A percentile compares a stretch with the other conserved stretches of the same genome.
Conservation (phyloP, 2,113 vertebrate genomes). For the Paraplagusia blochii region DNA sequence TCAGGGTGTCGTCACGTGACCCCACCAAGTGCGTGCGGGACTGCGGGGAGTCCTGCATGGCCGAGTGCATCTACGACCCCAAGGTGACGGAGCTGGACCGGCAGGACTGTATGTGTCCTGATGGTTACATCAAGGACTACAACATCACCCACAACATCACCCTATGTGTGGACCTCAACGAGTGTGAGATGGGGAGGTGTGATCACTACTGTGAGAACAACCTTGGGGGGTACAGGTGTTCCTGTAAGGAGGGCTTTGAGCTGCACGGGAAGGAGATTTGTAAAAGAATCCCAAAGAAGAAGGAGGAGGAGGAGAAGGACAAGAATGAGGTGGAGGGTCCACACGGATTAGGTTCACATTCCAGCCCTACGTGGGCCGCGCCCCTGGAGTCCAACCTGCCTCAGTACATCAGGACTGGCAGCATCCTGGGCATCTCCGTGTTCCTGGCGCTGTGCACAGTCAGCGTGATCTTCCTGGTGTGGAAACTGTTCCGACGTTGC, state of each 20-base stretch:
- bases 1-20: conserved; percentile 17
- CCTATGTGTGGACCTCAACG: conserved; percentile 45
- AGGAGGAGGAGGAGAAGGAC: neutral
- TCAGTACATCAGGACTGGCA: conserved; percentile 56
- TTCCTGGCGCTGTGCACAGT: conserved; percentile 18
- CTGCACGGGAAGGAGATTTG: neutral
- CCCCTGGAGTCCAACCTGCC: conserved; percentile 8
- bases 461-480: conserved; percentile 24
- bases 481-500: conserved; percentile 5
- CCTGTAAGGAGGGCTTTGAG: conserved; percentile 16
- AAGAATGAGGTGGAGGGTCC: accelerated
- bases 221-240: conserved; percentile 35
- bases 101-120: conserved; percentile 39
- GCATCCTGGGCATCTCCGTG: conserved; percentile 51
- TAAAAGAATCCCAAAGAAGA: neutral
- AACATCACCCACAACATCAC: accelerated
- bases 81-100: accelerated
- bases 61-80: accelerated
- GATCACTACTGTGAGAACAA: conserved; percentile 28
- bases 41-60: conserved; percentile 32
- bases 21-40: conserved; percentile 26
- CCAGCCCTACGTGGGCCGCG: accelerated
- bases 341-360: neutral
- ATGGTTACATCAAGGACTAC: conserved; percentile 29
- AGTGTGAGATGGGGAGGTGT: conserved; percentile 19